phyloP scores from a whole-genome alignment of 2,113 vertebrate species.

The Lampris incognitus region DNA sequence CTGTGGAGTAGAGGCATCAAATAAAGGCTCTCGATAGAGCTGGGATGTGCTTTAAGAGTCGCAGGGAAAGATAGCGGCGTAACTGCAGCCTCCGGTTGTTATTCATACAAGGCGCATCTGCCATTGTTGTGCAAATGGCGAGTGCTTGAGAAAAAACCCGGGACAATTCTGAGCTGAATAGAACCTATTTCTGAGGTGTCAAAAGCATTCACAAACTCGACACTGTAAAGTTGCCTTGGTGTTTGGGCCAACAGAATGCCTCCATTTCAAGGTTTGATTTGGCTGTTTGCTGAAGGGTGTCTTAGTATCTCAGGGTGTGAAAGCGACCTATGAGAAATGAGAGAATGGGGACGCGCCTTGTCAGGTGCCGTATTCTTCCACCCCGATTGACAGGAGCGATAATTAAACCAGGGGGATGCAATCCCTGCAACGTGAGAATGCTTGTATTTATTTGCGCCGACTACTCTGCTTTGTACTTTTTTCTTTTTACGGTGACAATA shows the following conservation, averaged over 20 bases:
- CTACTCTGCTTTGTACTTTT: conserved; percentile 62
- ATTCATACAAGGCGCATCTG: conserved; percentile 62
- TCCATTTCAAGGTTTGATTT: conserved; percentile 67
- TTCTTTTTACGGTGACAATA: conserved; percentile 53
- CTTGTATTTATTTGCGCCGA: conserved; percentile 75
- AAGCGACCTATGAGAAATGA: conserved; percentile 64
- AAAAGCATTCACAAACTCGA: conserved; percentile 64
- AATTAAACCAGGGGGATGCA: conserved; percentile 80
- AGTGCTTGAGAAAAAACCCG: conserved; percentile 62
- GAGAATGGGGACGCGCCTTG: conserved; percentile 70
- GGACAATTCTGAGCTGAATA: conserved; percentile 77
- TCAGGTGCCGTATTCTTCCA: conserved; percentile 76
- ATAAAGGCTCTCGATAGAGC: conserved; percentile 48
- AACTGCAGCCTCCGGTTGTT: conserved; percentile 58
- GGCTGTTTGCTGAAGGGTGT: conserved; percentile 75
- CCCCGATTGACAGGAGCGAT: conserved; percentile 80
- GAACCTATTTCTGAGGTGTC: conserved; percentile 76
- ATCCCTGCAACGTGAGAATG: conserved; percentile 65
- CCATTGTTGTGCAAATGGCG: conserved; percentile 78
- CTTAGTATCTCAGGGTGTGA: conserved; percentile 73
- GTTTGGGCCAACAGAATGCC: conserved; percentile 69
- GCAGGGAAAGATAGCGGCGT: conserved; percentile 59
- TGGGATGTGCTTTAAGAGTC: conserved; percentile 49
- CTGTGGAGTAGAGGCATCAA: conserved; percentile 35
- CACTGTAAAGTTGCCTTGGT: conserved; percentile 72